Evolutionary conservation across 2,113 vertebrate genomes (phyloP).

Genomic region (Climacteris rufus): DNA sequence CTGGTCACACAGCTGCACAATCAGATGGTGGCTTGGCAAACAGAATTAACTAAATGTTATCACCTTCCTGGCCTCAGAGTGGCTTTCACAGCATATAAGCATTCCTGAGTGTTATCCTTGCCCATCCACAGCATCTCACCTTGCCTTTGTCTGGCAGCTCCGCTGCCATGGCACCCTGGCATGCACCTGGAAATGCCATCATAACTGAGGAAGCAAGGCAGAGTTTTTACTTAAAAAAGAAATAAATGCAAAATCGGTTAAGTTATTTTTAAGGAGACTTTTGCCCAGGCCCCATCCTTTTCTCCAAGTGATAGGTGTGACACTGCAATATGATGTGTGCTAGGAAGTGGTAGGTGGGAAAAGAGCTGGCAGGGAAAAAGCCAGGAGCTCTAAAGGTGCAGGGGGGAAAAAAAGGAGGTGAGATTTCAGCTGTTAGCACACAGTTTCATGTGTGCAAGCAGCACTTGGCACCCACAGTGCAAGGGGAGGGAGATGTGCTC

Average conservation of each 20-base stretch:
- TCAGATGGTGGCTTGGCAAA: background rate
- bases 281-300: background rate
- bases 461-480: accelerated
- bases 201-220: background rate
- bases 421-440: background rate
- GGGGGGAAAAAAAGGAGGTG: background rate
- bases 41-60: background rate
- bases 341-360: background rate
- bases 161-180: background rate
- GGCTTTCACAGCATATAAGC: background rate
- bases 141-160: background rate
- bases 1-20: background rate
- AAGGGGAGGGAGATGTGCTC: accelerated
- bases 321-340: background rate
- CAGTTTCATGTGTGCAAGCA: background rate
- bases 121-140: background rate
- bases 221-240: background rate
- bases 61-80: background rate
- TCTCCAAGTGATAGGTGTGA: background rate
- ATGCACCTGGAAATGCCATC: background rate
- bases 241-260: background rate
- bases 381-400: background rate
- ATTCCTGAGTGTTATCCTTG: background rate
- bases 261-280: background rate
- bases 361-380: background rate